Base-by-base conservation (phyloP, 2,888 invertebrate species). In the Apamea crenata region DNA sequence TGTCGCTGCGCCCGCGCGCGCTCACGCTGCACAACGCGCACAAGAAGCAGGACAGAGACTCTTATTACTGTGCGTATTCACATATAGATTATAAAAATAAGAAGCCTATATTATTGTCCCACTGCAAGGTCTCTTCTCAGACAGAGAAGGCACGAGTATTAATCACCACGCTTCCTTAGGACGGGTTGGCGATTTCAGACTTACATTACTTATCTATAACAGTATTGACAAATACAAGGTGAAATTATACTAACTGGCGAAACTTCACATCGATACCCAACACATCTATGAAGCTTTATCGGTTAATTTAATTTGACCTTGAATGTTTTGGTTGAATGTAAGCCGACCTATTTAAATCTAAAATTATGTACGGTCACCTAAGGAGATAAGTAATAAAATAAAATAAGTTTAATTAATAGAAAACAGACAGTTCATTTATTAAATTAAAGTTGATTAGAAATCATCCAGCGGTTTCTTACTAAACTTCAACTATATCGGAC, bases 1-100 rank as follows among this genome's bases (percentile, higher is more conserved):
- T 98, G 98, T 98, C 98, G 56, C 95, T 98, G 90, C 96, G 98
- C 71, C 98, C 98, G 70, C 97, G 98, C 86, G 98, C 98, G 73
- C 97, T 97, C 53, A 95, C 96, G 0, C 97, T 97, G 91, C 97
- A 97, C 94, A 97, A 96, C 94, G 96, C 96, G 70, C 97, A 96
- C 87, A 97, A 98, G 93, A 98, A 98, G 90, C 98, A 98, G 93
- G 98, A 98, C 88, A 97, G 98, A 88, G 98, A 98, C 92, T 97
- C 98, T 66, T 98, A 98, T 96, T 98, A 98, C 92, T 98, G 98
- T 98, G 93, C 97, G 98, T 97, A 87, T 71, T 56, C 2, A 71
- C 10, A 44, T 40, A 66, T 36, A 12, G 21, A 32, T 21, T 21
- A 29, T 63, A 25, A 21, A 36, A 36, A 14, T 65, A 65, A 32